Evolutionary conservation across 37 sponge, comb jelly and placozoan genomes (phyloP).

Genomic region (Chondrosia reniformis): DNA sequence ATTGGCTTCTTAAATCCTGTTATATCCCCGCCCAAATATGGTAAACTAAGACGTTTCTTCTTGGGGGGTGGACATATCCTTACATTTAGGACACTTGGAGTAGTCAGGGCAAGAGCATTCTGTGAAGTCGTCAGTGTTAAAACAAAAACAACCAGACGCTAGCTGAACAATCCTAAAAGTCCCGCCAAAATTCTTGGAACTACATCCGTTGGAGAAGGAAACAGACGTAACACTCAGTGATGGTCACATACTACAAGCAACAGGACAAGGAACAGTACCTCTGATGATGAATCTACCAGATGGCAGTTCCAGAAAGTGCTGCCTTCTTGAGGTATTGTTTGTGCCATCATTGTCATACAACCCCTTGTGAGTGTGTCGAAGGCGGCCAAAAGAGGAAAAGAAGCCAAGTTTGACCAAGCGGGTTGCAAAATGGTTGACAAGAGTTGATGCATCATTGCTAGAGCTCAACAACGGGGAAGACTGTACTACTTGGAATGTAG

Average conservation of each 20-base stretch:
- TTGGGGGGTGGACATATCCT: too few relatives aligned
- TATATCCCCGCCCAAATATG: too few relatives aligned
- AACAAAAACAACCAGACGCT: too few relatives aligned
- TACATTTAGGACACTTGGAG: too few relatives aligned
- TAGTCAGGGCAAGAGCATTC: too few relatives aligned
- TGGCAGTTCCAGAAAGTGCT: constrained; percentile 34
- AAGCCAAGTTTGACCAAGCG: constrained; percentile 27
- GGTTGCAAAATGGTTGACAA: constrained; percentile 32
- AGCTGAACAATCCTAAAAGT: too few relatives aligned
- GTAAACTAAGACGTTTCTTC: too few relatives aligned
- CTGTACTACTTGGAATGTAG: constrained; percentile 38
- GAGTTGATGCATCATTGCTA: constrained; percentile 20
- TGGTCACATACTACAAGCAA: constrained; percentile 24
- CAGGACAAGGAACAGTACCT: constrained; percentile 5
- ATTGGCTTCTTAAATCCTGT: too few relatives aligned
- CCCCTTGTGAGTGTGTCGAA: constrained; percentile 48
- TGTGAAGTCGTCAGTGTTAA: too few relatives aligned
- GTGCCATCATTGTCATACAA: constrained; percentile 34
- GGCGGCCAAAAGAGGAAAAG: constrained; percentile 31
- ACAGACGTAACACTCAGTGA: constrained; percentile 44
- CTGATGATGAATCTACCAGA: constrained; percentile 23
- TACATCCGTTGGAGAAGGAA: too few relatives aligned
- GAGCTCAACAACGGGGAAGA: constrained; percentile 41
- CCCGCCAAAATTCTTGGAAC: too few relatives aligned
- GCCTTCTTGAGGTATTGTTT: constrained; percentile 39